phyloP scores from a whole-genome alignment of 2,113 vertebrate species.

The Cyanoramphus novaezelandiae region DNA sequence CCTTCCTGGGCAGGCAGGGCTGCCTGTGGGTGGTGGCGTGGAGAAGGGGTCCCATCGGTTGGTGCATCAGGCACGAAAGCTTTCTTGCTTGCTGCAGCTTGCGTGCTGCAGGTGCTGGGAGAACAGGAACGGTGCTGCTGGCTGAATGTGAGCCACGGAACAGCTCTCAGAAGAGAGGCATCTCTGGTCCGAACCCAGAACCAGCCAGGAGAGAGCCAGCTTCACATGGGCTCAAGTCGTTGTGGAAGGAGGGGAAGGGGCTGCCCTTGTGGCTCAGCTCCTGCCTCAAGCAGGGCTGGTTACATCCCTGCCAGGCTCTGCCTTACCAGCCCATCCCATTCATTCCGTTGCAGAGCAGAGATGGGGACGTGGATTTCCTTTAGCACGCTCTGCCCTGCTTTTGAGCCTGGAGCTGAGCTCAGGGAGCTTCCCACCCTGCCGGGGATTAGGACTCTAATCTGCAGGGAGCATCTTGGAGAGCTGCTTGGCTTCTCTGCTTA shows the following conservation, averaged over 20 bases:
- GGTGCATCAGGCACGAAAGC: not conserved
- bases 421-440: not conserved
- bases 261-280: not conserved
- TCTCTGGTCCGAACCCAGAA: not conserved
- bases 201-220: not conserved
- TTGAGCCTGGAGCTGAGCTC: not conserved
- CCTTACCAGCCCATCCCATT: not conserved
- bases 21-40: not conserved
- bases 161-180: not conserved
- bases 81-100: not conserved
- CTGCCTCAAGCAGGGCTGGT: not conserved
- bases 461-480: constrained; percentile 1
- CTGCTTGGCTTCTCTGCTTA: not conserved
- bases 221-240: not conserved
- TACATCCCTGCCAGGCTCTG: not conserved
- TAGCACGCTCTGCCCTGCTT: not conserved
- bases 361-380: not conserved
- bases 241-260: not conserved
- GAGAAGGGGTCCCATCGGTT: not conserved
- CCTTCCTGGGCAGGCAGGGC: not conserved
- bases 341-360: not conserved
- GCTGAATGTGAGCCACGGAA: not conserved
- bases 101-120: not conserved
- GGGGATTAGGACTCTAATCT: not conserved
- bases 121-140: not conserved